phyloP scores from a whole-genome alignment of 1,140 invertebrate species.

The Danaus melanippus region DNA sequence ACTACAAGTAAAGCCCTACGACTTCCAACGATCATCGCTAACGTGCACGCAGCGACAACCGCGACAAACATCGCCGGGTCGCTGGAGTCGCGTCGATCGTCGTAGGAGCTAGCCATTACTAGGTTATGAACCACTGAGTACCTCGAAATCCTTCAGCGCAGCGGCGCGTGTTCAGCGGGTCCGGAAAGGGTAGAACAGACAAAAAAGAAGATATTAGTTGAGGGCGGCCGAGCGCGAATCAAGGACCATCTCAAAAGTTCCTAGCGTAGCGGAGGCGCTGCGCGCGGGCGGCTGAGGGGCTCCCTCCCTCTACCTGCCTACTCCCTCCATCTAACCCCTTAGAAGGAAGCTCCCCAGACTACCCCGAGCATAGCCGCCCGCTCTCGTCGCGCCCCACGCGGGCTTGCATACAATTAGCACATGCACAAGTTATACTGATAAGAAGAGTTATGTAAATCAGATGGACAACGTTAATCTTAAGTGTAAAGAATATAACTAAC shows the following conservation, averaged over 20 bases:
- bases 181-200: slow-evolving; percentile 65
- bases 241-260: slow-evolving; percentile 99
- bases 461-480: slow-evolving; percentile 56
- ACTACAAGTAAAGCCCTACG: slow-evolving; percentile 76
- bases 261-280: slow-evolving; percentile 68
- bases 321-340: neutral
- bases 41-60: slow-evolving; percentile 47
- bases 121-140: slow-evolving; percentile 74
- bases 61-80: slow-evolving; percentile 44
- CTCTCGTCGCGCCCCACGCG: slow-evolving; percentile 20
- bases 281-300: slow-evolving; percentile 1
- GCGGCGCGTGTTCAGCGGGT: slow-evolving; percentile 66
- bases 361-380: slow-evolving; percentile 5
- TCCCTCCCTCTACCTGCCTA: too few species aligned
- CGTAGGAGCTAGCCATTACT: slow-evolving; percentile 71
- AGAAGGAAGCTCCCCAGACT: neutral
- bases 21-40: slow-evolving; percentile 68
- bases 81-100: slow-evolving; percentile 63
- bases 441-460: slow-evolving; percentile 43
- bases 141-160: slow-evolving; percentile 82
- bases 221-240: slow-evolving; percentile 70
- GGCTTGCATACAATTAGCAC: slow-evolving; percentile 54
- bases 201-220: slow-evolving; percentile 67
- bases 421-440: slow-evolving; percentile 57
- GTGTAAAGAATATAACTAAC: slow-evolving; percentile 57